These are phyloP conservation scores for Nestor notabilis DNA, from an alignment of 2,113 vertebrate genomes.

Conservation along the genomic window DNA sequence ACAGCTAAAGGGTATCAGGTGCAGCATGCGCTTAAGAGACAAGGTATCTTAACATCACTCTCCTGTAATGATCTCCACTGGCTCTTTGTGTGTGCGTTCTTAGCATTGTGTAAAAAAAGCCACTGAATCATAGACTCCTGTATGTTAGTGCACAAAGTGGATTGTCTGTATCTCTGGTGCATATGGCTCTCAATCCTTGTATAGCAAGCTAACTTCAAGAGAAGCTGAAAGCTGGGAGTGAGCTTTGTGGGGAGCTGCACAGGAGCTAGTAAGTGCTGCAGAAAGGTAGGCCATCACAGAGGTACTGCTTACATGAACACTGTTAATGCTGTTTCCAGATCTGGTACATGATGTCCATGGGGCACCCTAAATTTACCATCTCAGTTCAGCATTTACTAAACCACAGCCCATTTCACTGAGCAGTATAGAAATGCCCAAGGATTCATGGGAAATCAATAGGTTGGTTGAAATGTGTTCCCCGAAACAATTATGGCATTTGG, in stretches of 20 bases:
- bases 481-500: not conserved
- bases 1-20: not conserved
- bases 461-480: not conserved
- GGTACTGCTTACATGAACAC: not conserved
- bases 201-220: not conserved
- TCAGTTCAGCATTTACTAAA: not conserved
- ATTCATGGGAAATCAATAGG: not conserved
- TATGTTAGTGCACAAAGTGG: not conserved
- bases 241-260: not conserved
- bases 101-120: not conserved
- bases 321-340: not conserved
- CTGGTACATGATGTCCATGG: not conserved
- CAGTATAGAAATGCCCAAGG: not conserved
- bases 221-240: not conserved
- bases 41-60: not conserved
- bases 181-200: not conserved
- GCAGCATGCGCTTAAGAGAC: not conserved
- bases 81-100: not conserved
- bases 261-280: not conserved
- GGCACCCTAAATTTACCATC: not conserved
- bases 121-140: not conserved
- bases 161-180: not conserved
- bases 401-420: not conserved
- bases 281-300: not conserved
- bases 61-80: not conserved